Conservation (phyloP, 1,140 invertebrate genomes). For the Penaeus chinensis region DNA sequence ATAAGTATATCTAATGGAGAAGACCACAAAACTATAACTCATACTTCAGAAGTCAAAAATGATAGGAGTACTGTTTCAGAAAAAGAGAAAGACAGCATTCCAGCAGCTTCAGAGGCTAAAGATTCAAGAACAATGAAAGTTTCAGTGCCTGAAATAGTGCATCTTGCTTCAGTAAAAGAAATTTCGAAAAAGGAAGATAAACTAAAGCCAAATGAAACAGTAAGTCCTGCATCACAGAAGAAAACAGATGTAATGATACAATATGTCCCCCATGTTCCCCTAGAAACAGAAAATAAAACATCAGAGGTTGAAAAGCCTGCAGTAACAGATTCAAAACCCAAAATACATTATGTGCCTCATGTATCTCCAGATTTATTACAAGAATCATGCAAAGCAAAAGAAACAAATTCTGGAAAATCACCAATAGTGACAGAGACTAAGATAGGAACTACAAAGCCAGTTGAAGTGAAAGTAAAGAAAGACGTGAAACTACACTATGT, state of each 20-base stretch:
- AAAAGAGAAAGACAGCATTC: too few species aligned
- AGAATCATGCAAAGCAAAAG: not conserved
- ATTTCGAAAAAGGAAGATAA: too few species aligned
- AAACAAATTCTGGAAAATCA: not conserved
- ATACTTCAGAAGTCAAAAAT: too few species aligned
- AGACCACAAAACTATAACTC: too few species aligned
- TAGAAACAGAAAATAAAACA: not conserved
- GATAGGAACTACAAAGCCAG: not conserved
- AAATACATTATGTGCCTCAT: constrained; percentile 34
- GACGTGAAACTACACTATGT: constrained; percentile 24
- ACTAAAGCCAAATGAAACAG: too few species aligned
- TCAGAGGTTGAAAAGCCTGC: not conserved
- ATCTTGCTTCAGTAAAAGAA: too few species aligned
- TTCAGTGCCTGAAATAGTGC: too few species aligned
- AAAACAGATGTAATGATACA: constrained; percentile 9
- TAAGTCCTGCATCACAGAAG: not conserved
- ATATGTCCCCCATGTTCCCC: constrained; percentile 39
- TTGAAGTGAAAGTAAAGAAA: constrained; percentile 18
- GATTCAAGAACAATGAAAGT: too few species aligned
- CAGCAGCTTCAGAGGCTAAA: too few species aligned
- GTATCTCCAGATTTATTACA: not conserved
- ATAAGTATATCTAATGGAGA: too few species aligned
- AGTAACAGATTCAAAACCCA: not conserved
- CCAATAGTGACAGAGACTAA: not conserved
- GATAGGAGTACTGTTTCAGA: too few species aligned